Conservation (phyloP, 2,113 vertebrate genomes). For the Bostrychus sinensis region DNA sequence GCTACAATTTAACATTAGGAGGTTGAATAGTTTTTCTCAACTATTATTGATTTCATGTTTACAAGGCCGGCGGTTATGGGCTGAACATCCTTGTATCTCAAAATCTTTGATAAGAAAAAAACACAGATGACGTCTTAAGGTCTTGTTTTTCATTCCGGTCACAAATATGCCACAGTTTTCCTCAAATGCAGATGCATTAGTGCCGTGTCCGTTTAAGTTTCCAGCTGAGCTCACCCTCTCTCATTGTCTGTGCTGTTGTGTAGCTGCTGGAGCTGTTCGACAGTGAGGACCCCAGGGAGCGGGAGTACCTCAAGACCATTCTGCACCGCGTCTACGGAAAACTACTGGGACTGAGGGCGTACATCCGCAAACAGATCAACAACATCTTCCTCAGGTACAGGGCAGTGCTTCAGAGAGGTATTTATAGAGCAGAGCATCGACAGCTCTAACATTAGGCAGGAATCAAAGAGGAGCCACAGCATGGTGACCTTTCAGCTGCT, state of each 20-base stretch:
- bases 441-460: conserved; percentile 17
- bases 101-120: too few species aligned
- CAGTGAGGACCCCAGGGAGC: conserved; percentile 90
- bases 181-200: too few species aligned
- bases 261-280: conserved; percentile 92
- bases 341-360: conserved; percentile 90
- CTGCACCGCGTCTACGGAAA: conserved; percentile 93
- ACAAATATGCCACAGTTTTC: too few species aligned
- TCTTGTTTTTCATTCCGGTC: too few species aligned
- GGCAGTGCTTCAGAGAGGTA: background rate
- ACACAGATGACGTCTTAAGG: too few species aligned
- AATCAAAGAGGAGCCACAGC: conserved; percentile 6
- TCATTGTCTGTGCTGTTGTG: conserved; percentile 20
- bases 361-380: conserved; percentile 94
- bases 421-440: conserved; percentile 11
- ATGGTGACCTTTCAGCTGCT: background rate
- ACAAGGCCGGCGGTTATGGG: too few species aligned
- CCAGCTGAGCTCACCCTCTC: background rate
- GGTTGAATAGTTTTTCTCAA: too few species aligned
- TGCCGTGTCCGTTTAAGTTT: too few species aligned
- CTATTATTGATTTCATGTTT: too few species aligned
- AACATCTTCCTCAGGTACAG: conserved; percentile 91
- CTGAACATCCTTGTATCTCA: too few species aligned
- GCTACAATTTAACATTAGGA: too few species aligned
- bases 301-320: conserved; percentile 94